Conservation (phyloP, 1,140 invertebrate genomes). For the Orius insidiosus region DNA sequence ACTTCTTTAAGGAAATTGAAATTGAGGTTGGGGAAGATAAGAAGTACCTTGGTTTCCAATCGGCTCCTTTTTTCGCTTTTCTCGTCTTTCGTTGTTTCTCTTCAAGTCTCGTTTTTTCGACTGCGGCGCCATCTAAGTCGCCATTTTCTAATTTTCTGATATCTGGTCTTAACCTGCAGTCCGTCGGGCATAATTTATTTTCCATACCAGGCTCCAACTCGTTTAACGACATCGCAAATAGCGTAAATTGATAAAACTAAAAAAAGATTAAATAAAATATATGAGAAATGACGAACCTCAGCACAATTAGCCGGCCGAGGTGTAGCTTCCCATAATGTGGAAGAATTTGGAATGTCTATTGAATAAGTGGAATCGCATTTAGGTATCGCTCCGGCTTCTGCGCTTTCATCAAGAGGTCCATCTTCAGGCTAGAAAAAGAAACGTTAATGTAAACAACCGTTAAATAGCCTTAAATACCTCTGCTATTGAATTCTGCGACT, state of each 20-base stretch:
- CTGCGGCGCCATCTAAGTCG: constrained; percentile 72
- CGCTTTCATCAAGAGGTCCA: constrained; percentile 32
- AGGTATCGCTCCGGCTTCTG: constrained; percentile 40
- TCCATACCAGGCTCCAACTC: constrained; percentile 52
- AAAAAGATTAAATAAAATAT: constrained; percentile 22
- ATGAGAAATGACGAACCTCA: constrained; percentile 38
- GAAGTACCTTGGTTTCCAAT: constrained; percentile 46
- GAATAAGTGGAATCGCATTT: constrained; percentile 49
- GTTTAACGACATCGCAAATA: constrained; percentile 85
- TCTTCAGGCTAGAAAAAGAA: constrained; percentile 17
- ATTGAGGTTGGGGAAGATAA: no score
- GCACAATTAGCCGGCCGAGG: constrained; percentile 57
- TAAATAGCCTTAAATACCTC: constrained; percentile 16
- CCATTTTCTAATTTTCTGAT: constrained; percentile 78
- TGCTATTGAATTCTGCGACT: constrained; percentile 39
- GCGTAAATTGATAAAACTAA: constrained; percentile 85
- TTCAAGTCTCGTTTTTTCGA: constrained; percentile 78
- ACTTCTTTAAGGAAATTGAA: no score
- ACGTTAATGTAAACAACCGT: neutral
- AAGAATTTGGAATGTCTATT: constrained; percentile 63
- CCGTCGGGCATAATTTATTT: constrained; percentile 60
- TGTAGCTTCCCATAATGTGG: constrained; percentile 61
- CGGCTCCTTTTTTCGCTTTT: constrained; percentile 47
- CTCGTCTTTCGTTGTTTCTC: constrained; percentile 78
- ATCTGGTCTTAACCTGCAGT: constrained; percentile 74